Conservation (phyloP, 2,888 invertebrate genomes). For the Caenorhabditis zanzibari region DNA sequence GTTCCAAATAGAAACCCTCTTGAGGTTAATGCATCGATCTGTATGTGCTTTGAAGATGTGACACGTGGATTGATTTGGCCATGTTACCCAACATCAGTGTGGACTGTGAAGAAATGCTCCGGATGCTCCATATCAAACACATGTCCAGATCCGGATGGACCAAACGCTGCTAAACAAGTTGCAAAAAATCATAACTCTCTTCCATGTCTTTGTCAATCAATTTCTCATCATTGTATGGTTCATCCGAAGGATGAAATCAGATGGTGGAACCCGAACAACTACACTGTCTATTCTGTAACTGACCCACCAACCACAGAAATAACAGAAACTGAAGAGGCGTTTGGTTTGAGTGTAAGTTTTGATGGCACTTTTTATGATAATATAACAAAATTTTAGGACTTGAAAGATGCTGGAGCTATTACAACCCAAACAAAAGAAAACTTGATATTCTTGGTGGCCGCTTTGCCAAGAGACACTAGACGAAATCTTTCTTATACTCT, state of each 20-base stretch:
- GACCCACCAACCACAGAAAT: constrained; percentile 72
- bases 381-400: constrained; percentile 77
- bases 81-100: constrained; percentile 80
- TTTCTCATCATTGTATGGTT: constrained; percentile 83
- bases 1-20: constrained; percentile 82
- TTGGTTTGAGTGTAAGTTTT: constrained; percentile 74
- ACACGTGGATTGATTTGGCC: constrained; percentile 83
- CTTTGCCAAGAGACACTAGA: constrained; percentile 78
- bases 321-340: constrained; percentile 78
- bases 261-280: constrained; percentile 83
- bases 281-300: constrained; percentile 80
- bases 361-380: neutral
- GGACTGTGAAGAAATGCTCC: constrained; percentile 81
- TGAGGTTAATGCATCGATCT: constrained; percentile 80
- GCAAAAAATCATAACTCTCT: constrained; percentile 59
- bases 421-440: constrained; percentile 83
- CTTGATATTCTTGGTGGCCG: constrained; percentile 82
- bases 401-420: constrained; percentile 82
- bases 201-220: constrained; percentile 81
- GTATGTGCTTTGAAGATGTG: constrained; percentile 83
- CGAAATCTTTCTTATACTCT: constrained; percentile 79
- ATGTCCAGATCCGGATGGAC: constrained; percentile 82
- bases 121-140: constrained; percentile 82
- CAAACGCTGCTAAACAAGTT: constrained; percentile 73
- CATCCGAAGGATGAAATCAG: constrained; percentile 76